phyloP scores from a whole-genome alignment of 1,140 invertebrate genomes.

The Zaprionus lachaisei region DNA sequence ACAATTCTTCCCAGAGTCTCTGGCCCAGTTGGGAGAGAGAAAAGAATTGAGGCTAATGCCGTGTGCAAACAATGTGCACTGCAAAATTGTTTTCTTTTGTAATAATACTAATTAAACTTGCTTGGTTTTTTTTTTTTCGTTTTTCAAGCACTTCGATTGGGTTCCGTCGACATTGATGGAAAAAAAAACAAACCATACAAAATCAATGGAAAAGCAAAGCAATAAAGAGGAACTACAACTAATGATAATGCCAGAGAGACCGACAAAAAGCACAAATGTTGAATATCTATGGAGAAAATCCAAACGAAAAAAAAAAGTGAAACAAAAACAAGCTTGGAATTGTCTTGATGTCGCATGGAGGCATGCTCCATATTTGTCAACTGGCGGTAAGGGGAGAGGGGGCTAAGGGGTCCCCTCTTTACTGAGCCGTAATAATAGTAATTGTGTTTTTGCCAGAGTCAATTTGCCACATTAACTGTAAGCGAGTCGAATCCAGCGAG shows the following conservation, averaged over 20 bases:
- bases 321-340: conserved; percentile 54
- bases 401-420: neutral
- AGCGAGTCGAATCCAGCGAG: neutral
- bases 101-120: conserved; percentile 79
- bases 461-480: conserved; percentile 71
- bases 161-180: conserved; percentile 4
- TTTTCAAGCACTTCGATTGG: conserved; percentile 44
- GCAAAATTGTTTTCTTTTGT: conserved; percentile 75
- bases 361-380: conserved; percentile 60
- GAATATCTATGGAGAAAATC: conserved; percentile 72
- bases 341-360: conserved; percentile 20
- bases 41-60: conserved; percentile 70
- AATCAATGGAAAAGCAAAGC: conserved; percentile 56
- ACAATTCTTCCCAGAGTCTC: neutral
- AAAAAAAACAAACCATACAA: conserved; percentile 39
- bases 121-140: conserved; percentile 30
- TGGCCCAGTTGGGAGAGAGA: conserved; percentile 19
- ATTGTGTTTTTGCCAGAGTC: conserved; percentile 56
- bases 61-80: conserved; percentile 51
- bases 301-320: conserved; percentile 23
- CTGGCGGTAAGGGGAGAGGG: neutral
- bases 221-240: conserved; percentile 50
- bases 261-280: conserved; percentile 45
- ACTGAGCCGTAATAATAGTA: conserved; percentile 50
- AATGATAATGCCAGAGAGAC: conserved; percentile 44